Conservation (phyloP, 2,113 vertebrate genomes). For the Hystrix cristata region DNA sequence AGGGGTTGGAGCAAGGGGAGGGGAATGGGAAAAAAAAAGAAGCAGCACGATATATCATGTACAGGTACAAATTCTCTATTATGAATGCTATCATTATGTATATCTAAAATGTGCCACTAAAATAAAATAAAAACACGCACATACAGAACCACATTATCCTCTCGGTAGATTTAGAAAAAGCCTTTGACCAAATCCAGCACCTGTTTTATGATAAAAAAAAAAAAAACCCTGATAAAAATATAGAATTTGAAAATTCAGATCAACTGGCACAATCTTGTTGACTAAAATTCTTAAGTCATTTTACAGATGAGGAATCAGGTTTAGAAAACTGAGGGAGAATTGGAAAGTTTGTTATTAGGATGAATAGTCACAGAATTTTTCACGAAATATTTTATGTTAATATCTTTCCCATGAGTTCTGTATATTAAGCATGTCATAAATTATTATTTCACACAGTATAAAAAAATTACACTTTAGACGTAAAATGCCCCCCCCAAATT, state of each 20-base stretch:
- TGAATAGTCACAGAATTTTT: neutral
- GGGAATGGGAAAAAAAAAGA: no score
- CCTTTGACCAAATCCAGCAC: neutral
- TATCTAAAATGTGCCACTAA: no score
- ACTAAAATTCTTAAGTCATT: neutral
- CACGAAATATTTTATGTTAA: neutral
- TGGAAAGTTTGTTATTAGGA: neutral
- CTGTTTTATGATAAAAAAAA: neutral
- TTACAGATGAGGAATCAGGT: neutral
- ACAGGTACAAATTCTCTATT: no score
- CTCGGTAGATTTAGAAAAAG: neutral
- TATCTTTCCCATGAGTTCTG: neutral
- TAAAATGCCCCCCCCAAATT: neutral
- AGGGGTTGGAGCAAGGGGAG: no score
- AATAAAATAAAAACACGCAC: no score
- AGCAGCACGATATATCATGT: no score
- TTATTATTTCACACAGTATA: neutral
- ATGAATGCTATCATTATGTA: no score
- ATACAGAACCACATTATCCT: neutral
- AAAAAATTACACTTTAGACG: neutral
- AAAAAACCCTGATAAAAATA: neutral
- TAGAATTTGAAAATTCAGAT: neutral
- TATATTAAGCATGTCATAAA: neutral
- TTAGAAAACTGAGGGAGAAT: neutral
- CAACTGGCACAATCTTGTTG: neutral